phyloP scores from a whole-genome alignment of 1,140 invertebrate species.

The Nasonia giraulti region DNA sequence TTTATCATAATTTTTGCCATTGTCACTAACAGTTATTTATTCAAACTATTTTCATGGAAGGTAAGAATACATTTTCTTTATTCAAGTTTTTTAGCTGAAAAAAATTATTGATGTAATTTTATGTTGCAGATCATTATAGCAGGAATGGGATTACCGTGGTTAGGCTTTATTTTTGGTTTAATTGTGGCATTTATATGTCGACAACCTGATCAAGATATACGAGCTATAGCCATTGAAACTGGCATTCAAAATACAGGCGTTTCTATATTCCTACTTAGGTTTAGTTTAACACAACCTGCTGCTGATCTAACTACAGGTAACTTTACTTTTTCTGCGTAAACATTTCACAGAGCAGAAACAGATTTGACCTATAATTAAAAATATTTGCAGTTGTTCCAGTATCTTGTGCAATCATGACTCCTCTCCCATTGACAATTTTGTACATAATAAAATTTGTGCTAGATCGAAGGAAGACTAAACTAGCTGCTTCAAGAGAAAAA shows the following conservation, averaged over 20 bases:
- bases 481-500: constrained; percentile 55
- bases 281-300: constrained; percentile 82
- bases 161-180: constrained; percentile 89
- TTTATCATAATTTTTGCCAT: constrained; percentile 96
- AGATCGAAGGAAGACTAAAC: constrained; percentile 58
- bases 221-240: constrained; percentile 94
- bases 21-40: constrained; percentile 93
- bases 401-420: constrained; percentile 94
- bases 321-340: background rate
- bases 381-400: constrained; percentile 85
- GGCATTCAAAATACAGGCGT: constrained; percentile 97
- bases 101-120: constrained; percentile 55
- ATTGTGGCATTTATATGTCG: constrained; percentile 76
- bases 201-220: constrained; percentile 80
- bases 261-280: constrained; percentile 87
- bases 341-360: background rate
- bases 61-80: constrained; percentile 73
- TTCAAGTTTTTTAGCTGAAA: constrained; percentile 4
- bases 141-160: constrained; percentile 89
- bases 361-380: constrained; percentile 45
- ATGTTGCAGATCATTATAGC: constrained; percentile 83
- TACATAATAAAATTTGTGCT: constrained; percentile 71
- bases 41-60: constrained; percentile 90
- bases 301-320: constrained; percentile 88
- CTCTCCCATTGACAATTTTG: constrained; percentile 84